These are phyloP conservation scores for Sebastes dallii DNA, from an alignment of 2,797 vertebrate genomes.

Conservation along the genomic window DNA sequence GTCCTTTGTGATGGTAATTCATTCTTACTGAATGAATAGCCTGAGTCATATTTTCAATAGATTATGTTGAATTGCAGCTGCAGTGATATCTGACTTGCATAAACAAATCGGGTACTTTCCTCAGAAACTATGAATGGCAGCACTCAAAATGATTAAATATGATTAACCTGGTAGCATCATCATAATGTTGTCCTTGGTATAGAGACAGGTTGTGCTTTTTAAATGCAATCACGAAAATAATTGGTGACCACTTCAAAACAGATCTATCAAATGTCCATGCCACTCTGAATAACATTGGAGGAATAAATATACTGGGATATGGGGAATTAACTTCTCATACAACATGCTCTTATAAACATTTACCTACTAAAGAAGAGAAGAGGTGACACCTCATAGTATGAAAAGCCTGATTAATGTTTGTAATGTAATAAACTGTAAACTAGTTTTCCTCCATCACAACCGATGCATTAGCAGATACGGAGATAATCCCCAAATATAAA, in stretches of 20 bases:
- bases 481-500: constrained; percentile 63
- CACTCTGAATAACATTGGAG: constrained; percentile 59
- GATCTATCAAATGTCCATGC: constrained; percentile 65
- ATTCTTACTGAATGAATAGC: neutral
- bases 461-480: constrained; percentile 43
- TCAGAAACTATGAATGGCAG: constrained; percentile 32
- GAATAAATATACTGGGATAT: constrained; percentile 62
- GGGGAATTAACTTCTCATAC: constrained; percentile 51
- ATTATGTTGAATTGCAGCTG: neutral
- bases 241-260: constrained; percentile 39
- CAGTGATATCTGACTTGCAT: constrained; percentile 15
- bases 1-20: neutral
- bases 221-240: constrained; percentile 27
- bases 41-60: neutral
- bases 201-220: constrained; percentile 55
- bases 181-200: constrained; percentile 12
- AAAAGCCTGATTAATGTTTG: constrained; percentile 47
- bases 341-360: constrained; percentile 72
- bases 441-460: constrained; percentile 38
- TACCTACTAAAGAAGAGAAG: constrained; percentile 46
- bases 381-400: constrained; percentile 39
- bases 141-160: constrained; percentile 28
- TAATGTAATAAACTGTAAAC: constrained; percentile 51
- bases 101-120: neutral
- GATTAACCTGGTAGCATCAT: constrained; percentile 21